Evolutionary conservation across 1,140 invertebrate species (phyloP).

Genomic region (Daktulosphaira vitifoliae): DNA sequence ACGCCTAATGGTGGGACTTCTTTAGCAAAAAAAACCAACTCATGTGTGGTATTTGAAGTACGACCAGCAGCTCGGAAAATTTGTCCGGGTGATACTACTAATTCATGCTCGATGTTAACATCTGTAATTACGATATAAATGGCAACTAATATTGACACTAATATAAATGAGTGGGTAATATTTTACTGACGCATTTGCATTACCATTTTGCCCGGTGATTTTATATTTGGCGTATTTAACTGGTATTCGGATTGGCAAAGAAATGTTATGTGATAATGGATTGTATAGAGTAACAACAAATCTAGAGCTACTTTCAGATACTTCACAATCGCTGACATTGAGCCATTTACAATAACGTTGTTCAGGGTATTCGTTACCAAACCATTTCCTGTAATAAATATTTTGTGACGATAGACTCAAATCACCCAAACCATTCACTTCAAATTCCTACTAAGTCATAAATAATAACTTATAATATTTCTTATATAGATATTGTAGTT

Average conservation of each 20-base stretch:
- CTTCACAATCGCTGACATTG: slow-evolving; percentile 49
- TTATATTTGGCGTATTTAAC: slow-evolving; percentile 38
- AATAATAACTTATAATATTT: too few relatives aligned
- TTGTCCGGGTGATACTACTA: slow-evolving; percentile 42
- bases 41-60: slow-evolving; percentile 40
- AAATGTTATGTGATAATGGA: slow-evolving; percentile 43
- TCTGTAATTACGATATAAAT: slow-evolving; percentile 36
- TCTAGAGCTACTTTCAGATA: slow-evolving; percentile 44
- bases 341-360: slow-evolving; percentile 41
- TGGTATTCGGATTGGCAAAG: slow-evolving; percentile 38
- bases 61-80: slow-evolving; percentile 43
- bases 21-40: slow-evolving; percentile 46
- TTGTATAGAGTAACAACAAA: slow-evolving; percentile 47
- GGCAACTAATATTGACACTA: neutral
- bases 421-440: too few relatives aligned
- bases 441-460: too few relatives aligned
- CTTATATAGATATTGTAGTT: too few relatives aligned
- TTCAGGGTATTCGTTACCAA: slow-evolving; percentile 35
- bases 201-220: slow-evolving; percentile 39
- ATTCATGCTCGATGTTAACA: slow-evolving; percentile 39
- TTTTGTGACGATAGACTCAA: too few relatives aligned
- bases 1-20: slow-evolving; percentile 45
- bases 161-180: neutral
- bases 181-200: too few relatives aligned
- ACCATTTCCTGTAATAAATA: slow-evolving; percentile 36